Percentiles rank a stretch among this genome's conserved stretches.
Evolutionary conservation across 2,888 invertebrate species (phyloP).

Genomic region (Argyresthia goedartella): DNA sequence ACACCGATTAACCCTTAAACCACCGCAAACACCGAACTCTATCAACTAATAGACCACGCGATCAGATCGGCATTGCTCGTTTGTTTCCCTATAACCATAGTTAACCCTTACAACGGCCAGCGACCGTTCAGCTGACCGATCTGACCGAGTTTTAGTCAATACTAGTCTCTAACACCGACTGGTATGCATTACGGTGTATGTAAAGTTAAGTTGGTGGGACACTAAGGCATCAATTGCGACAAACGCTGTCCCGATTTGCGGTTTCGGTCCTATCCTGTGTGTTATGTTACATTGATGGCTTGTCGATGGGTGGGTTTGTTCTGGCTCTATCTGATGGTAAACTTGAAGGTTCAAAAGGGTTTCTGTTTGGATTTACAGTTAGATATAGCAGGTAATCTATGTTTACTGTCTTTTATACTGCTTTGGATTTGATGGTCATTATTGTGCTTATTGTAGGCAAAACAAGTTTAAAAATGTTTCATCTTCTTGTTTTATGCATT

Average conservation of each 20-base stretch:
- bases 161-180: not conserved
- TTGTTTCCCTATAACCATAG: conserved; percentile 5
- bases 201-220: not conserved
- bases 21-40: conserved; percentile 1
- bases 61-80: not conserved
- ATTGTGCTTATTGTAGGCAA: too few species aligned
- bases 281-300: not conserved
- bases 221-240: conserved; percentile 15
- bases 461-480: too few species aligned
- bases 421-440: too few species aligned
- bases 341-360: too few species aligned
- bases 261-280: conserved; percentile 7
- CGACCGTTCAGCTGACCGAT: not conserved
- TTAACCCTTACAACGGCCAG: conserved; percentile 2
- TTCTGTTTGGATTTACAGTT: too few species aligned
- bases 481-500: too few species aligned
- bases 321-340: not conserved
- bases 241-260: conserved; percentile 22
- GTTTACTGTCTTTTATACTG: too few species aligned
- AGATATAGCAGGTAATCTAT: too few species aligned
- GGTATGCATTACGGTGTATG: not conserved
- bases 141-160: not conserved
- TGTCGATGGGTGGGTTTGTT: not conserved
- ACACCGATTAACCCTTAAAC: not conserved
- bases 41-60: conserved; percentile 3